These are phyloP conservation scores for Stegodyphus dumicola DNA, from an alignment of 1,140 invertebrate species.

Conservation along the genomic window DNA sequence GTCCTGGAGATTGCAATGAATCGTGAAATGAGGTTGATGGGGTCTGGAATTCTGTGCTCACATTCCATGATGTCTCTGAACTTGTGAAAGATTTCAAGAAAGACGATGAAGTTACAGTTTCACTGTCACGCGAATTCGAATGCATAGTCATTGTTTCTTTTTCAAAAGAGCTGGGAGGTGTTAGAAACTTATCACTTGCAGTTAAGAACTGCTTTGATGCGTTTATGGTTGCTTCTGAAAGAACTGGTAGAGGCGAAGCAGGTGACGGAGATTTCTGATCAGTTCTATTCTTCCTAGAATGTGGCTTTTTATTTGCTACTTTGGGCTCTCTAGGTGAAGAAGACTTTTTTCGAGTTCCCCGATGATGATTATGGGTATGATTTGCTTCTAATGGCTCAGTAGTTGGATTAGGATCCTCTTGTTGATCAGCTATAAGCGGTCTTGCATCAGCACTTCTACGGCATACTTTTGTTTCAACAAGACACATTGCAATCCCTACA, in stretches of 20 bases:
- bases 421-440: constrained; percentile 25
- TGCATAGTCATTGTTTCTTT: background rate
- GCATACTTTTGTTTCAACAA: constrained; percentile 46
- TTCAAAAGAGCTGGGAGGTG: constrained; percentile 23
- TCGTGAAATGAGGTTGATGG: constrained; percentile 32
- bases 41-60: constrained; percentile 42
- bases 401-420: background rate
- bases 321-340: constrained; percentile 4
- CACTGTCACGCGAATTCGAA: constrained; percentile 1
- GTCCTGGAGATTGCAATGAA: background rate
- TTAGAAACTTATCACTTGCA: constrained; percentile 41
- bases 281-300: constrained; percentile 2
- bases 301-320: background rate
- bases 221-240: background rate
- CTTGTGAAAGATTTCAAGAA: constrained; percentile 49
- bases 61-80: constrained; percentile 29
- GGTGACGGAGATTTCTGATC: background rate
- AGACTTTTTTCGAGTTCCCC: constrained; percentile 9
- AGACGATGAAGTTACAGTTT: constrained; percentile 1
- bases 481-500: constrained; percentile 42
- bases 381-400: background rate
- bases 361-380: background rate
- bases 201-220: constrained; percentile 11
- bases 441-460: constrained; percentile 5
- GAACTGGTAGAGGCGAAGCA: constrained; percentile 1